Conservation (phyloP, 2,888 invertebrate species). For the Sinohyriopsis cumingii region DNA sequence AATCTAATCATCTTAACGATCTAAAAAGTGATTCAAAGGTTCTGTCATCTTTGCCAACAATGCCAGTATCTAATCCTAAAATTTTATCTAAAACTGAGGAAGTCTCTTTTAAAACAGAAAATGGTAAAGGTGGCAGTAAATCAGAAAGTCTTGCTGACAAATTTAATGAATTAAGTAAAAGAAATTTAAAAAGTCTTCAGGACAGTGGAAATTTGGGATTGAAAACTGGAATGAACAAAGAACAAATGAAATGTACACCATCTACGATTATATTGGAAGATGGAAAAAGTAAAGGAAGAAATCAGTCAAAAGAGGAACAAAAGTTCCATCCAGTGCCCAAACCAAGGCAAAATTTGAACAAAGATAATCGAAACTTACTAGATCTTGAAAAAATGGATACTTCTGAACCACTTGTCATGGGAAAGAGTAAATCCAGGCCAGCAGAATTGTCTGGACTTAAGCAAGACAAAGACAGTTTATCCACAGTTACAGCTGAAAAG, state of each 20-base stretch:
- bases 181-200: slow-evolving; percentile 19
- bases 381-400: slow-evolving; percentile 43
- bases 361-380: not conserved
- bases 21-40: no score
- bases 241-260: not conserved
- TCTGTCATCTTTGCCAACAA: no score
- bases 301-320: not conserved
- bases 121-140: slow-evolving; percentile 7
- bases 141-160: slow-evolving; percentile 22
- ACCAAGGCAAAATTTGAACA: slow-evolving; percentile 30
- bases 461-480: slow-evolving; percentile 1
- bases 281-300: slow-evolving; percentile 2
- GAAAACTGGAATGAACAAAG: not conserved
- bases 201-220: not conserved
- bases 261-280: not conserved
- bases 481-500: slow-evolving; percentile 20
- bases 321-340: slow-evolving; percentile 29
- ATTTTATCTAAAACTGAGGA: not conserved
- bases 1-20: no score
- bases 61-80: no score
- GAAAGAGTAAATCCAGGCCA: slow-evolving; percentile 18
- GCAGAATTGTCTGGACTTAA: slow-evolving; percentile 27
- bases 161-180: slow-evolving; percentile 36
- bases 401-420: slow-evolving; percentile 15
- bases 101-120: not conserved